Percentiles rank a stretch among this genome's conserved stretches.
These are phyloP conservation scores for Acleris sparsana DNA, from an alignment of 2,888 invertebrate species.

Conservation along the genomic window DNA sequence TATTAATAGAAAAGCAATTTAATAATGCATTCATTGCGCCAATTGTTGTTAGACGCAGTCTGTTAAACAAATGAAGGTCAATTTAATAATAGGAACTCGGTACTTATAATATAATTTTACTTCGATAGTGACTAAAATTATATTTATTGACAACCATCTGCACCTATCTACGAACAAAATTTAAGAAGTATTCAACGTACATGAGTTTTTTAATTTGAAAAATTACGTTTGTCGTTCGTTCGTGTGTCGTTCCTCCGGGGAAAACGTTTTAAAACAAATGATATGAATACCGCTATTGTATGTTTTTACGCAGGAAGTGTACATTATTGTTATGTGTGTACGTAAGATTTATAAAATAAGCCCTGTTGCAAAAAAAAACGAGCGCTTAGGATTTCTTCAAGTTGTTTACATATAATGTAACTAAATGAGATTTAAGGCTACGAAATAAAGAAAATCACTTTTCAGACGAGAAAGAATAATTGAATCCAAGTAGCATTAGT, in stretches of 20 bases:
- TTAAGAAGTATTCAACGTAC: no score
- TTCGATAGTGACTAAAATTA: not conserved
- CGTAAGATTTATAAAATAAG: not conserved
- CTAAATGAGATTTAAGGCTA: no score
- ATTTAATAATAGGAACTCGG: not conserved
- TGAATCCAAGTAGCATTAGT: no score
- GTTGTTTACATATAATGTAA: no score
- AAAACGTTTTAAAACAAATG: no score
- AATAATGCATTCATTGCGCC: constrained; percentile 1
- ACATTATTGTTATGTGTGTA: not conserved
- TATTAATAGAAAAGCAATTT: not conserved
- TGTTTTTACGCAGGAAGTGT: not conserved
- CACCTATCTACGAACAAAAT: not conserved
- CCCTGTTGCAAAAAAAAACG: not conserved
- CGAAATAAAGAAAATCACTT: no score
- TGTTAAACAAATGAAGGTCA: constrained; percentile 8
- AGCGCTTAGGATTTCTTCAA: no score
- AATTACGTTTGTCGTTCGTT: no score
- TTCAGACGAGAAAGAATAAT: no score
- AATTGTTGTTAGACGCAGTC: constrained; percentile 4
- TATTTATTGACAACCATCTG: not conserved
- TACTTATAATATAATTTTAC: not conserved
- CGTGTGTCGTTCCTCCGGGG: no score
- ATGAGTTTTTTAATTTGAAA: no score
- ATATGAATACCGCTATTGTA: no score